Evolutionary conservation across 2,888 invertebrate species (phyloP).

Genomic region (Bibio marci): DNA sequence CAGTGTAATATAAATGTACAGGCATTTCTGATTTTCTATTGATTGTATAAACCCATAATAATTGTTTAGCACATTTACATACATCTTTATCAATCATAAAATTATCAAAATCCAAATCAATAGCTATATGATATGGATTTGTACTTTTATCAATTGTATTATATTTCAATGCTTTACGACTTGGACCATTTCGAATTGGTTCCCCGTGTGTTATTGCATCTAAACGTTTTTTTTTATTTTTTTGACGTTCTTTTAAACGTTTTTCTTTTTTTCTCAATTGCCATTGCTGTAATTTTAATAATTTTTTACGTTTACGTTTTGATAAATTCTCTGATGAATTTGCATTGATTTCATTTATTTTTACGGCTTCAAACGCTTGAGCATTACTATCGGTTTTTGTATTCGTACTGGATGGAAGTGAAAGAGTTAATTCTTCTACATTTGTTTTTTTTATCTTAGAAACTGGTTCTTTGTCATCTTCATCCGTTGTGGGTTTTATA

Average conservation of each 20-base stretch:
- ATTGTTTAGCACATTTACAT: constrained; percentile 76
- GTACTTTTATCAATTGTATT: constrained; percentile 52
- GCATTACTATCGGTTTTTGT: too few relatives aligned
- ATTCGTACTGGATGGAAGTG: too few relatives aligned
- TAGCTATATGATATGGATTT: constrained; percentile 46
- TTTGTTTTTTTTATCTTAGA: too few relatives aligned
- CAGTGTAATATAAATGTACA: constrained; percentile 66
- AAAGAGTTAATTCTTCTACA: too few relatives aligned
- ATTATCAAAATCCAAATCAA: constrained; percentile 84
- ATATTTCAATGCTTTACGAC: constrained; percentile 60
- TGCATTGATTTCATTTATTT: too few relatives aligned
- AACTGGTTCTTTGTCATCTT: too few relatives aligned
- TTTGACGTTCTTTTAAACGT: constrained; percentile 52
- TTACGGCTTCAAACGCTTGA: too few relatives aligned
- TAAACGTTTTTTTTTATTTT: constrained; percentile 48
- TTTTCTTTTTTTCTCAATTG: constrained; percentile 49
- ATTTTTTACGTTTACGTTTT: constrained; percentile 50
- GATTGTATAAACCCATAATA: constrained; percentile 75
- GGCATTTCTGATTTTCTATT: constrained; percentile 70
- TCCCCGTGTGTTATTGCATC: constrained; percentile 54
- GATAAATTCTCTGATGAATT: too few relatives aligned
- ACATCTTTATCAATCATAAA: constrained; percentile 82
- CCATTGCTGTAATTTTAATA: constrained; percentile 56
- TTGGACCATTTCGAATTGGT: constrained; percentile 45
- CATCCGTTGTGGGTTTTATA: too few relatives aligned